A percentile compares a stretch with the other conserved stretches of the same genome.
Evolutionary conservation across 2,113 vertebrate genomes (phyloP).

Genomic region (Chroicocephalus ridibundus): DNA sequence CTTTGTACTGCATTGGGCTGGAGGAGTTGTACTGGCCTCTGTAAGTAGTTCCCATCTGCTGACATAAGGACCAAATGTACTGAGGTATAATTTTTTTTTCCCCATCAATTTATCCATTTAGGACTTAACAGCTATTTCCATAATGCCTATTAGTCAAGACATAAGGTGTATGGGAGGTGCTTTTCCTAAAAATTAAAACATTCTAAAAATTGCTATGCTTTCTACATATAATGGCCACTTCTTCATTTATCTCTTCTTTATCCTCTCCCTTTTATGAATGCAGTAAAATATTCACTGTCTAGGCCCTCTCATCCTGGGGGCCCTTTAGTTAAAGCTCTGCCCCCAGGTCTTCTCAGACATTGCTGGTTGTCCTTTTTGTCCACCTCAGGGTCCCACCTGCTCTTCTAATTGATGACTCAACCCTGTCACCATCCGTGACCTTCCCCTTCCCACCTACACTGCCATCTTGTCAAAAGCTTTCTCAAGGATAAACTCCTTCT

Average conservation of each 20-base stretch:
- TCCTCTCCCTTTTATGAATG: background rate
- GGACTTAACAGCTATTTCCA: background rate
- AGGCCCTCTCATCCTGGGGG: background rate
- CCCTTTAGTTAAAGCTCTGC: background rate
- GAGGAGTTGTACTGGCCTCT: background rate
- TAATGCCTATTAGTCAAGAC: background rate
- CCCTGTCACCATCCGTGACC: background rate
- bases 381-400: background rate
- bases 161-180: background rate
- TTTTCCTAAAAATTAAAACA: background rate
- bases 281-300: background rate
- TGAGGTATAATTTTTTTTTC: background rate
- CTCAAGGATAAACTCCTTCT: background rate
- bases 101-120: background rate
- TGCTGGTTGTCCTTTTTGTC: background rate
- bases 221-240: background rate
- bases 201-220: background rate
- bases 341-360: background rate
- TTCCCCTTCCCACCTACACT: background rate
- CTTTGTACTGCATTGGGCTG: background rate
- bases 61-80: background rate
- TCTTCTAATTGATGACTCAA: background rate
- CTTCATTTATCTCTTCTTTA: background rate
- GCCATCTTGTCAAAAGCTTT: background rate
- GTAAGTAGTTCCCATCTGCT: background rate